phyloP scores from a whole-genome alignment of 1,140 invertebrate species.

The Zaprionus gabonicus region DNA sequence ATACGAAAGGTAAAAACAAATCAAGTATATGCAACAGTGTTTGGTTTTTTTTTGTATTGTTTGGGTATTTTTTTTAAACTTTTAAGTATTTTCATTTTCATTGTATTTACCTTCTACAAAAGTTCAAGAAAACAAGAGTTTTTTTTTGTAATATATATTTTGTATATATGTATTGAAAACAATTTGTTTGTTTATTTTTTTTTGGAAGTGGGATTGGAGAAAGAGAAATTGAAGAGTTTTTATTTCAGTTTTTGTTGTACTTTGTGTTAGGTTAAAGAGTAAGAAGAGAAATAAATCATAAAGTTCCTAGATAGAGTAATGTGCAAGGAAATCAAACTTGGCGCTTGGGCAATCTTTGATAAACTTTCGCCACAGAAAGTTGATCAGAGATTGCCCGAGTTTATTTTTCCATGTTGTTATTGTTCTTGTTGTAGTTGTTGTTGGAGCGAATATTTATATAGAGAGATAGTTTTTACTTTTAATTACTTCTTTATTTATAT shows the following conservation, averaged over 20 bases:
- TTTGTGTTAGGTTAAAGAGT: slow-evolving; percentile 54
- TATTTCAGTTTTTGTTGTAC: slow-evolving; percentile 63
- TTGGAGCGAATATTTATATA: slow-evolving; percentile 4
- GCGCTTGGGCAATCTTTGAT: slow-evolving; percentile 27
- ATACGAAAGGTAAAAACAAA: slow-evolving; percentile 49
- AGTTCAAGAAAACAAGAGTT: slow-evolving; percentile 84
- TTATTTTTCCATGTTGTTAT: slow-evolving; percentile 31
- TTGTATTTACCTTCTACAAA: slow-evolving; percentile 84
- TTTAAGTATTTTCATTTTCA: slow-evolving; percentile 62
- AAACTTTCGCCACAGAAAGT: slow-evolving; percentile 38
- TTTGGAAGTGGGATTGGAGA: slow-evolving; percentile 69
- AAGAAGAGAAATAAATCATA: slow-evolving; percentile 45
- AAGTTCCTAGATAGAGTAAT: slow-evolving; percentile 39
- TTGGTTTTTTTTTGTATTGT: slow-evolving; percentile 9
- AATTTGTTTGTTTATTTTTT: slow-evolving; percentile 57
- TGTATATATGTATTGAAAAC: slow-evolving; percentile 76
- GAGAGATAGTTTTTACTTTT: slow-evolving; percentile 36
- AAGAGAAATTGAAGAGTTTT: slow-evolving; percentile 83
- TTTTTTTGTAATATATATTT: slow-evolving; percentile 37
- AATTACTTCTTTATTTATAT: slow-evolving; percentile 54
- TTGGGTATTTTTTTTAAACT: slow-evolving; percentile 46
- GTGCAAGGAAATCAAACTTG: slow-evolving; percentile 48
- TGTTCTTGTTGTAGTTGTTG: slow-evolving; percentile 55
- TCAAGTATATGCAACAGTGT: slow-evolving; percentile 75
- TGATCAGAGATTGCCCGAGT: slow-evolving; percentile 31